phyloP scores from a whole-genome alignment of 2,888 invertebrate genomes.

The Polydrusus cervinus region DNA sequence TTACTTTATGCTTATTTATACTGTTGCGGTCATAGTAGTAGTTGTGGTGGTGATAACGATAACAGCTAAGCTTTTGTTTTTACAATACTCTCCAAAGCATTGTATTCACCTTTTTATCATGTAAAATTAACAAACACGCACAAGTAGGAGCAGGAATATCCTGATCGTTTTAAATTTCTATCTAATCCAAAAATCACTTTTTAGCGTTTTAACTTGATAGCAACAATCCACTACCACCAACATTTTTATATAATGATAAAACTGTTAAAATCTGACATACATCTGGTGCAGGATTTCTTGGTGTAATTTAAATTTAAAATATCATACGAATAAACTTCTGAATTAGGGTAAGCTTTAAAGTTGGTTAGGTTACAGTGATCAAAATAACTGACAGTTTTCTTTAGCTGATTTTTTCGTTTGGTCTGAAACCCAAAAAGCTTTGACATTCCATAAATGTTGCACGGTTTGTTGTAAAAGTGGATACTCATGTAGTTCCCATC shows the following conservation, averaged over 20 bases:
- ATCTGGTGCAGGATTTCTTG: neutral
- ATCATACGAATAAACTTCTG: constrained; percentile 64
- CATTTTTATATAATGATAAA: constrained; percentile 12
- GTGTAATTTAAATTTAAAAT: constrained; percentile 52
- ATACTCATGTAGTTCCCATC: constrained; percentile 67
- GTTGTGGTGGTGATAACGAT: too few species aligned
- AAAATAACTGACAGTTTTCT: constrained; percentile 26
- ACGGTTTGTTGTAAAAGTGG: constrained; percentile 61
- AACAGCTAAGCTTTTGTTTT: too few species aligned
- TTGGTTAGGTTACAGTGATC: constrained; percentile 64
- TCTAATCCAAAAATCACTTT: too few species aligned
- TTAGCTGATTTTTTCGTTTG: constrained; percentile 29
- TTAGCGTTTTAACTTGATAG: too few species aligned
- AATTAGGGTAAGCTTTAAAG: constrained; percentile 62
- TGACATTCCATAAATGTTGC: constrained; percentile 61
- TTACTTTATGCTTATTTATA: too few species aligned
- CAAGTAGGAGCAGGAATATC: too few species aligned
- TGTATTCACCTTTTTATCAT: too few species aligned
- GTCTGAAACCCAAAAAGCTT: constrained; percentile 41
- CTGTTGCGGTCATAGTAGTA: too few species aligned
- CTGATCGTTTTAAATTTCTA: too few species aligned
- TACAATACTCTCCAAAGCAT: too few species aligned
- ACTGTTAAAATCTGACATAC: constrained; percentile 6
- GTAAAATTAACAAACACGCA: too few species aligned
- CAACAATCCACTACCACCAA: too few species aligned